Evolutionary conservation across 2,888 invertebrate genomes (phyloP), one percentile per base, ranked within the genome.

Genomic region (Drosophila percnosoma): DNA sequence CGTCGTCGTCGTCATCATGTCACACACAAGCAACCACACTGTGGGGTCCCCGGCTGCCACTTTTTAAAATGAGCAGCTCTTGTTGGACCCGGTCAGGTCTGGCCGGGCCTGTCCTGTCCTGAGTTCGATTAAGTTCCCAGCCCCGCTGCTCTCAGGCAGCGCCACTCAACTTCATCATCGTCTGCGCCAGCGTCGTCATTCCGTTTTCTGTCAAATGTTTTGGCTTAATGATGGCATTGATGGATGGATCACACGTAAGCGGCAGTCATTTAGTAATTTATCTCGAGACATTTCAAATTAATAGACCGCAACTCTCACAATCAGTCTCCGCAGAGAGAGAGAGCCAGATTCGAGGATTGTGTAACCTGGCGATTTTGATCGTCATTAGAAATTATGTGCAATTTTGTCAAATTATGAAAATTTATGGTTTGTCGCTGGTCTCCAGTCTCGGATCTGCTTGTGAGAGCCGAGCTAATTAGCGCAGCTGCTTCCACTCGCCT

Each of bases 231-330:
- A 87, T 87, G 87, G 90, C 87, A 87, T 89, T 87, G 87, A 87
- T 87, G 90, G 87, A 87, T 87, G 87, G 90, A 87, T 87, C 87
- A 87, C 89, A 90, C 87, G 87, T 89, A 90, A 87, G 90, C 87
- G 87, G 78, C 71, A 90, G 87, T 89, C 87, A 82, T 87, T 87
- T 87, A 83, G 87, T 90, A 89, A 90, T 87, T 87, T 87, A 87
- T 87, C 85, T 90, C 80, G 68, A 80, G 78, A 80, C 87, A 80
- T 89, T 87, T 87, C 84, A 87, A 87, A 87, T 90, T 89, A 87
- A 90, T 90, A 90, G 84, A 89, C 89, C 84, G 73, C 68, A 75
- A 73, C 70, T 75, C 72, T 75, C 69, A 64, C 78, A 73, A 73
- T 67, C 69, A 34, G 55, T 58, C 65, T 59, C 52, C 58, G 11